Evolutionary conservation across 2,888 invertebrate species (phyloP), one percentile per base, ranked within the genome.

Genomic region (Drosophila siamana): DNA sequence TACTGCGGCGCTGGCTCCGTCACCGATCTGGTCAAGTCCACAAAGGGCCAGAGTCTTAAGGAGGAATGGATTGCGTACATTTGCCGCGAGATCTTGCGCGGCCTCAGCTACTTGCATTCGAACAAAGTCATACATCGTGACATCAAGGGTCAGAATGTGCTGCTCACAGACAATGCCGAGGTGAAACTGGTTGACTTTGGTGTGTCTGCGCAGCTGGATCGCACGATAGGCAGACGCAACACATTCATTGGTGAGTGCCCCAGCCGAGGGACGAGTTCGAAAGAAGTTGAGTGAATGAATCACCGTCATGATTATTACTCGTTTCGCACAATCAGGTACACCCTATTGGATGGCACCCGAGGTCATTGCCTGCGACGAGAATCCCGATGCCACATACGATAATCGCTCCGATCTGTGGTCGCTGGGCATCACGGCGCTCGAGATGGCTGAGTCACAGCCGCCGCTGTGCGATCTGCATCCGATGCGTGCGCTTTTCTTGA

Each of bases 1-100:
- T 99, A 99, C 92, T 99, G 99, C 94, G 99, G 99, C 87, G 99
- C 99, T 92, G 99, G 96, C 93, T 99, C 99, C 61, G 98, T 99
- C 66, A 99, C 99, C 77, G 99, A 99, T 94, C 95, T 99, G 91
- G 99, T 99, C 57, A 99, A 99, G 94, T 98, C 98, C 74, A 99
- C 99, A 74, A 99, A 99, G 93, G 99, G 99, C 56, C 98, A 98
- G 92, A 97, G 97, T 78, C 94, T 99, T 85, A 99, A 99, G 93
- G 99, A 99, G 93, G 99, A 99, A 93, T 99, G 99, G 99, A 99
- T 99, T 92, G 99, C 99, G 62, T 99, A 99, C 92, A 98, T 99
- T 86, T 99, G 98, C 92, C 95, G 99, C 92, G 97, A 99, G 95
- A 97, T 97, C 81, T 94, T 98, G 74, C 94, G 99, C 91, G 99